Evolutionary conservation across 2,797 vertebrate species (phyloP).

Genomic region (Epinephelus malabaricus): DNA sequence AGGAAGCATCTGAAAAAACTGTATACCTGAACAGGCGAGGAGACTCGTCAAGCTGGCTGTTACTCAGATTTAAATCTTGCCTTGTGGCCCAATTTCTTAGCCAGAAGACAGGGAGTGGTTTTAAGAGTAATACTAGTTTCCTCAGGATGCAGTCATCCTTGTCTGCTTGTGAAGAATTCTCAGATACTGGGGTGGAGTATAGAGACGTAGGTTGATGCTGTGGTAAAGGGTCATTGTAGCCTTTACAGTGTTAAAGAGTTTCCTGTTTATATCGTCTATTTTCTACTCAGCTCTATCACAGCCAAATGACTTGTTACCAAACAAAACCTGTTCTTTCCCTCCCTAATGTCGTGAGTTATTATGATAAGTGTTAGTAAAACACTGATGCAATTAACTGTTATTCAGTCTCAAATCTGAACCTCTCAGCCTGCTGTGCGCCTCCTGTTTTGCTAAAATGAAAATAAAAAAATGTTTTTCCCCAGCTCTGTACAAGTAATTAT

Average conservation of each 20-base stretch:
- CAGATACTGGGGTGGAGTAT: neutral
- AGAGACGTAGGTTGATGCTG: neutral
- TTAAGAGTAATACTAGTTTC: slow-evolving; percentile 37
- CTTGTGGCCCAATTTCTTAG: slow-evolving; percentile 30
- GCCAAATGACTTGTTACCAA: slow-evolving; percentile 21
- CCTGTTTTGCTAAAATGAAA: slow-evolving; percentile 64
- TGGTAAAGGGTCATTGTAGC: neutral
- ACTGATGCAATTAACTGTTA: slow-evolving; percentile 29
- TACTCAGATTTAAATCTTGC: slow-evolving; percentile 42
- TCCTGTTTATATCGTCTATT: slow-evolving; percentile 10
- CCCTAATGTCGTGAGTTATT: slow-evolving; percentile 9
- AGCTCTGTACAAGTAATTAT: slow-evolving; percentile 72
- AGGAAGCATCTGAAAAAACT: slow-evolving; percentile 31
- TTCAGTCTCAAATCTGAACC: slow-evolving; percentile 51
- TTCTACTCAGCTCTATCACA: slow-evolving; percentile 15
- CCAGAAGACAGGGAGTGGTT: slow-evolving; percentile 41
- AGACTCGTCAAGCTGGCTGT: slow-evolving; percentile 39
- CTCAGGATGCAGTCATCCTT: slow-evolving; percentile 26
- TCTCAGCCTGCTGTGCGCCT: slow-evolving; percentile 53
- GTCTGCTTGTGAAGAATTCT: slow-evolving; percentile 13
- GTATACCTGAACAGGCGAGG: neutral
- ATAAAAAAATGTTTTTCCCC: slow-evolving; percentile 59
- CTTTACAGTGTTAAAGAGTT: slow-evolving; percentile 8
- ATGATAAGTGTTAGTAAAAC: slow-evolving; percentile 24
- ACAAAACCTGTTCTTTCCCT: slow-evolving; percentile 20